Conservation (phyloP, 1,140 invertebrate species). For the Sminthurinus signatus region DNA sequence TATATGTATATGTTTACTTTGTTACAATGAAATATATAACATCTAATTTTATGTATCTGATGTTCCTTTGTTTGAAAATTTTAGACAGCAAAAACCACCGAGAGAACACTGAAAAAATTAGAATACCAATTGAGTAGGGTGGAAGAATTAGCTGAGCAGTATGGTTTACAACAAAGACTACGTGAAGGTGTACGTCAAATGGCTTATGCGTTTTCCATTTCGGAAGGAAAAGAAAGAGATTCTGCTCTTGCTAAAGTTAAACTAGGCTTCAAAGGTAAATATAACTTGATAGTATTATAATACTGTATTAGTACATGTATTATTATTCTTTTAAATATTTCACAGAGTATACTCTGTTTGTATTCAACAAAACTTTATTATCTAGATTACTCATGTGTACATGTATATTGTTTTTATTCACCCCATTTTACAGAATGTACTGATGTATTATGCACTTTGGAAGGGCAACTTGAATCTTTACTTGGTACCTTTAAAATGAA, state of each 20-base stretch:
- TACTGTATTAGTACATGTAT: too few species aligned
- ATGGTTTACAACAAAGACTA: constrained; percentile 50
- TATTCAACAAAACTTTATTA: too few species aligned
- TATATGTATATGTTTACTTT: too few species aligned
- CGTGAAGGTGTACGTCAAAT: constrained; percentile 51
- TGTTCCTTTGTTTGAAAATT: background rate
- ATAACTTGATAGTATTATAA: too few species aligned
- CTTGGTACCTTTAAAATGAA: constrained; percentile 53
- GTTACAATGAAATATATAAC: too few species aligned
- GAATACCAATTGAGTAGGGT: constrained; percentile 52
- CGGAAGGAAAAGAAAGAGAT: constrained; percentile 48
- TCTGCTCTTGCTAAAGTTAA: constrained; percentile 51
- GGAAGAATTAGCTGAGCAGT: constrained; percentile 52
- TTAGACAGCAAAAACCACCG: constrained; percentile 11
- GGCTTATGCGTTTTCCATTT: constrained; percentile 50
- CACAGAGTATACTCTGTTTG: too few species aligned
- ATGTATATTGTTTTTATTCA: too few species aligned
- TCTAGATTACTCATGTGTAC: too few species aligned
- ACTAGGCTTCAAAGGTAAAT: constrained; percentile 51
- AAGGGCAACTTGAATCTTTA: constrained; percentile 52
- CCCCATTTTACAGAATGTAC: too few species aligned
- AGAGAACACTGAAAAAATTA: constrained; percentile 47
- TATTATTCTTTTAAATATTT: too few species aligned
- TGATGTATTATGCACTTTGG: constrained; percentile 52
- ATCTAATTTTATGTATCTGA: too few species aligned